Evolutionary conservation across 2,113 vertebrate genomes (phyloP).

Genomic region (Pseudorasbora parva): DNA sequence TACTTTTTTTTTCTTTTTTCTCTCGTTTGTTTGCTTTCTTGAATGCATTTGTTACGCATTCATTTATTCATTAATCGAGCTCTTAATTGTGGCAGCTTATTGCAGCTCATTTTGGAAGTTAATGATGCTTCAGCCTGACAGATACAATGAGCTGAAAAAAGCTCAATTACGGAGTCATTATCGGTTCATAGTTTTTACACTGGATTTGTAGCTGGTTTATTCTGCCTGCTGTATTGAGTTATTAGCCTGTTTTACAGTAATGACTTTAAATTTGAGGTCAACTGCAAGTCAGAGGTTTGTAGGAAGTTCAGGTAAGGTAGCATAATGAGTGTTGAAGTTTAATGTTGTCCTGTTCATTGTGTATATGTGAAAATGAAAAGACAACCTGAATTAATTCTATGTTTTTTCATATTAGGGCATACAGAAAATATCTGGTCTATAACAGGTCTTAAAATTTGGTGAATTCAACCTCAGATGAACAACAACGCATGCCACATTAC

Average conservation of each 20-base stretch:
- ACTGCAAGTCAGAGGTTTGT: background rate
- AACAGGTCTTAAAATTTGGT: too few species aligned
- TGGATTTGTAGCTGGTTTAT: background rate
- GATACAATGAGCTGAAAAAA: background rate
- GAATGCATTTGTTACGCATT: background rate
- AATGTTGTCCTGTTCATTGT: too few species aligned
- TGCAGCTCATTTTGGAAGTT: slow-evolving; percentile 51
- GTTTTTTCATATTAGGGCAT: too few species aligned
- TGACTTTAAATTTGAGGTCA: background rate
- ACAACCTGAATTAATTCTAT: too few species aligned
- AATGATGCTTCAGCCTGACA: slow-evolving; percentile 38
- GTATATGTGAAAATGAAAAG: too few species aligned
- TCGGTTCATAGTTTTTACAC: background rate
- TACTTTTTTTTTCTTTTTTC: background rate
- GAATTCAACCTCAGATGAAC: too few species aligned
- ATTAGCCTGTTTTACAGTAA: background rate
- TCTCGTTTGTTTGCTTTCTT: background rate
- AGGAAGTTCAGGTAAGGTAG: background rate
- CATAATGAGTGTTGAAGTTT: background rate
- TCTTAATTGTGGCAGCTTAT: slow-evolving; percentile 39
- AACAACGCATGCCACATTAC: too few species aligned
- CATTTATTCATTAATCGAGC: slow-evolving; percentile 28
- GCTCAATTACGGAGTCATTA: background rate
- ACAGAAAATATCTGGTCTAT: too few species aligned
- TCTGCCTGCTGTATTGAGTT: background rate